Percentiles rank a stretch among this genome's conserved stretches.
phyloP scores from a whole-genome alignment of 2,113 vertebrate species.

The Rhegmatorhina hoffmannsi region DNA sequence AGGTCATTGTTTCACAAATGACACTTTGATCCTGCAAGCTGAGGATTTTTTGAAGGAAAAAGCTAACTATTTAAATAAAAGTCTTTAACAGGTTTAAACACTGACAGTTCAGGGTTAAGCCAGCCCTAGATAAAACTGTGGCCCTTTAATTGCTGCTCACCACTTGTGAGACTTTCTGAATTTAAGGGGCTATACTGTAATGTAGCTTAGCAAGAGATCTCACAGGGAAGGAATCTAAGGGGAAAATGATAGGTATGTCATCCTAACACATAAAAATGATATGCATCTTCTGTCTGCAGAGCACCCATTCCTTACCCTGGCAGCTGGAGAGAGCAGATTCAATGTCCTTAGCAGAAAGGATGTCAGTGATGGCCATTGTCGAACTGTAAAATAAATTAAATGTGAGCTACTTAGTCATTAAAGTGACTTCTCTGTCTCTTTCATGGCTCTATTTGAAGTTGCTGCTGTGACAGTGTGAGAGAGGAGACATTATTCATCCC shows the following conservation, averaged over 20 bases:
- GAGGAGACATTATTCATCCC: conserved; percentile 19
- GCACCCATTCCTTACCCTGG: conserved; percentile 71
- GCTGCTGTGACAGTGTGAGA: conserved; percentile 45
- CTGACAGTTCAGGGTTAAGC: background rate
- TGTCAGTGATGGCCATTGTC: conserved; percentile 74
- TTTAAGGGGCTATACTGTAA: background rate
- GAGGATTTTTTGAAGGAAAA: background rate
- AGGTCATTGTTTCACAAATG: background rate
- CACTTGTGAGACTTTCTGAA: background rate
- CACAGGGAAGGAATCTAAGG: conserved; percentile 36
- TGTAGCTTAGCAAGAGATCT: conserved; percentile 28
- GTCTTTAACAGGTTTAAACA: background rate
- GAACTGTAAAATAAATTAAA: conserved; percentile 52
- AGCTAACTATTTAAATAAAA: background rate
- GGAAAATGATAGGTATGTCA: conserved; percentile 47
- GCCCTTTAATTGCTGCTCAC: background rate
- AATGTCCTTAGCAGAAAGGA: conserved; percentile 77
- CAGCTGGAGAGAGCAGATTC: conserved; percentile 75
- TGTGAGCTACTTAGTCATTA: conserved; percentile 39
- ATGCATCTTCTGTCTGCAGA: conserved; percentile 42
- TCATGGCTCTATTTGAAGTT: conserved; percentile 44
- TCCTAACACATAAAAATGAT: conserved; percentile 61
- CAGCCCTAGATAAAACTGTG: background rate
- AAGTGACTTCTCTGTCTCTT: background rate
- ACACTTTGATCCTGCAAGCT: background rate